Conservation (phyloP, 2,797 vertebrate genomes). For the Phaenicophaeus curvirostris region DNA sequence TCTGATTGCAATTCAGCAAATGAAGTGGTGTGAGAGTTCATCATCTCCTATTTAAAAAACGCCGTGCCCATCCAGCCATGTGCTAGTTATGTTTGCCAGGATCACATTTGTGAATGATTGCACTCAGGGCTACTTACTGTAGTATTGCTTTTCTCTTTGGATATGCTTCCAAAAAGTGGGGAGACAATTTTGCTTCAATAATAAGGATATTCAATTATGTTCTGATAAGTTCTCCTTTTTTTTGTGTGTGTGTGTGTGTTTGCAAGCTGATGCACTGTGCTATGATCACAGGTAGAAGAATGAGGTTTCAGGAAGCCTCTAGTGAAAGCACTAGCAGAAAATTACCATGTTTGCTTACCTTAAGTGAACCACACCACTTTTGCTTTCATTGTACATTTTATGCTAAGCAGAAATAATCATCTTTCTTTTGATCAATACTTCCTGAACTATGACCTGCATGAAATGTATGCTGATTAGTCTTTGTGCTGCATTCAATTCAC, state of each 20-base stretch:
- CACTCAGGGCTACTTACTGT: neutral
- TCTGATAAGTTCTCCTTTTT: neutral
- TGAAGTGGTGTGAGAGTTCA: neutral
- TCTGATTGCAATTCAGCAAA: neutral
- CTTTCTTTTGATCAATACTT: neutral
- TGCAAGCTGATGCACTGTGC: neutral
- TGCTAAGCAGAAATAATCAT: neutral
- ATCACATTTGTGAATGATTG: neutral
- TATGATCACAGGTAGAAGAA: neutral
- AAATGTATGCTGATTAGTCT: neutral
- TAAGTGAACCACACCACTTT: neutral
- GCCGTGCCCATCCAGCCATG: neutral
- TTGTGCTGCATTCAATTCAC: neutral
- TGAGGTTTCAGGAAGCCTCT: neutral
- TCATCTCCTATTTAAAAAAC: neutral
- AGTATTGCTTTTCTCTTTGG: neutral
- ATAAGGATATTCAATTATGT: neutral
- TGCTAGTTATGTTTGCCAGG: neutral
- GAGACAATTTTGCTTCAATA: neutral
- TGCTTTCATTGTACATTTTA: neutral
- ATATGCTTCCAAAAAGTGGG: neutral
- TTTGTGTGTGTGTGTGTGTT: neutral
- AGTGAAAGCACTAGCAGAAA: neutral
- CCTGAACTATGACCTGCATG: neutral
- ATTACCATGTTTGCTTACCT: neutral